Evolutionary conservation across 2,888 invertebrate genomes (phyloP).

Genomic region (Boloria euphrosyne): DNA sequence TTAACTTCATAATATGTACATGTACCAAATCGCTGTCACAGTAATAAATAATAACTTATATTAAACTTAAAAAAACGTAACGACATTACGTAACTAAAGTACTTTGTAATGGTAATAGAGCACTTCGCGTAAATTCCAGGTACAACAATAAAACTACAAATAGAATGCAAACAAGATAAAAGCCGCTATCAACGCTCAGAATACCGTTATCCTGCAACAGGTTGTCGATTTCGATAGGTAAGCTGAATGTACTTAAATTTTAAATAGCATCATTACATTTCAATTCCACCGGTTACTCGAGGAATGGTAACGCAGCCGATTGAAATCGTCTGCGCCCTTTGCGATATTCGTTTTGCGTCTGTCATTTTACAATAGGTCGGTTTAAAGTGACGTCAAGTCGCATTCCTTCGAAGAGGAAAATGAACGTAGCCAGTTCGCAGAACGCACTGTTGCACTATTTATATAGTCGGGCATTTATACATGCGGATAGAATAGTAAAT

Average conservation of each 20-base stretch:
- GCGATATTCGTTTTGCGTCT: conserved; percentile 26
- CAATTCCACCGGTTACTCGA: conserved; percentile 49
- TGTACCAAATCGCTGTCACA: conserved; percentile 12
- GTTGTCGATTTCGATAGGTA: conserved; percentile 39
- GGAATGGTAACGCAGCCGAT: conserved; percentile 39
- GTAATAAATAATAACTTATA: conserved; percentile 7
- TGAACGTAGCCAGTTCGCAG: conserved; percentile 66
- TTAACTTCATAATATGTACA: too few species aligned
- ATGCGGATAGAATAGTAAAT: conserved; percentile 32
- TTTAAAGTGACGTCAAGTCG: conserved; percentile 65
- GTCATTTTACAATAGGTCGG: conserved; percentile 40
- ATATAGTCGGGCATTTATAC: conserved; percentile 51
- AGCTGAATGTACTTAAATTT: conserved; percentile 37
- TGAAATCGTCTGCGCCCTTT: conserved; percentile 32
- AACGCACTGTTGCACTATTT: conserved; percentile 74
- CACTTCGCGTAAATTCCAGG: conserved; percentile 48
- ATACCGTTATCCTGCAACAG: conserved; percentile 56
- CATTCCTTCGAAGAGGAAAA: conserved; percentile 78
- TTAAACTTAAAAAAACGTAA: conserved; percentile 19
- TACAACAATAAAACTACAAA: conserved; percentile 51
- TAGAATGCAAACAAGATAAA: conserved; percentile 56
- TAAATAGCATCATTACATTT: conserved; percentile 44
- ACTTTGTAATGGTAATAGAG: conserved; percentile 30
- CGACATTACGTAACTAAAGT: conserved; percentile 37
- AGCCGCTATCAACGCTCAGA: conserved; percentile 49